Conservation (phyloP, 2,113 vertebrate species). For the Pyrgilauda ruficollis region DNA sequence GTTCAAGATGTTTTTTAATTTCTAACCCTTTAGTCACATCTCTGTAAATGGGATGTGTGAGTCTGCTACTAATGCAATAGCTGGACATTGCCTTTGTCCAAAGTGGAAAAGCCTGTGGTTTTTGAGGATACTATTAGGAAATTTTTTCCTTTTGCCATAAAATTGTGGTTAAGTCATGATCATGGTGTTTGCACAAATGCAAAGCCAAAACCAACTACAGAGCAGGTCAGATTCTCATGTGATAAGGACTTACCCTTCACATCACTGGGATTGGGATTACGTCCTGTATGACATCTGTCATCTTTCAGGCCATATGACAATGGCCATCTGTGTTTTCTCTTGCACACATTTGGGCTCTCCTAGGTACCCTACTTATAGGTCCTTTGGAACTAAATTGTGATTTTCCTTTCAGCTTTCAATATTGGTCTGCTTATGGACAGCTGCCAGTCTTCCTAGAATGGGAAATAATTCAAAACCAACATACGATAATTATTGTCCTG, state of each 20-base stretch:
- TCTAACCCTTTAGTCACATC: slow-evolving; percentile 15
- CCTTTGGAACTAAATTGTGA: neutral
- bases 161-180: neutral
- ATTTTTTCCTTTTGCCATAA: neutral
- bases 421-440: neutral
- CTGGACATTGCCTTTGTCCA: neutral
- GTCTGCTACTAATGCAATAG: neutral
- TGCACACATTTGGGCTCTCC: neutral
- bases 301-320: neutral
- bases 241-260: neutral
- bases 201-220: neutral
- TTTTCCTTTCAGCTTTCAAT: neutral
- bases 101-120: neutral
- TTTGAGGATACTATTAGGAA: neutral
- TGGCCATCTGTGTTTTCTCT: neutral
- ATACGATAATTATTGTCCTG: neutral
- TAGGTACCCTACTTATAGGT: neutral
- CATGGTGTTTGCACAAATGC: neutral
- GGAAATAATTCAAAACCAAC: neutral
- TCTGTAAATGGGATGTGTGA: neutral
- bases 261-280: neutral
- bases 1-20: slow-evolving; percentile 41
- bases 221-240: neutral
- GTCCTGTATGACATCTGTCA: neutral
- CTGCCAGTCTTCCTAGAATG: neutral